These are phyloP conservation scores for Notodonta dromedarius DNA, from an alignment of 2,888 invertebrate genomes.

Conservation along the genomic window DNA sequence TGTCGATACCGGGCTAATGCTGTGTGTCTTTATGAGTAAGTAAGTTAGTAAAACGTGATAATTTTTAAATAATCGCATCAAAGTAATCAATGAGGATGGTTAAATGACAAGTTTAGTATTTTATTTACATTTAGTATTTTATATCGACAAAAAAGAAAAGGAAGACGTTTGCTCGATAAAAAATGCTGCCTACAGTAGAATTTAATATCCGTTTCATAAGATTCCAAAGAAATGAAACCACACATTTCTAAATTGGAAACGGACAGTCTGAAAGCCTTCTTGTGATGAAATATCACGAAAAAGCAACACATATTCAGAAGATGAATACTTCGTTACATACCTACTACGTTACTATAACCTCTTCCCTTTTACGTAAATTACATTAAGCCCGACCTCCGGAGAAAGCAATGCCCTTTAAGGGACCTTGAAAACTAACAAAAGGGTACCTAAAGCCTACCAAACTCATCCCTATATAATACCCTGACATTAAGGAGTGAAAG, in stretches of 20 bases:
- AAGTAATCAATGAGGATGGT: background rate
- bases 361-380: conserved; percentile 1
- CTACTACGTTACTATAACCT: background rate
- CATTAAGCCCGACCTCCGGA: background rate
- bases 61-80: background rate
- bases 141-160: background rate
- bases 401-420: conserved; percentile 6
- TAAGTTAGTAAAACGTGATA: background rate
- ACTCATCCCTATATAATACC: background rate
- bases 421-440: conserved; percentile 4
- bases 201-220: background rate
- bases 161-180: background rate
- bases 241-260: background rate
- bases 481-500: background rate
- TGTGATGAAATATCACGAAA: background rate
- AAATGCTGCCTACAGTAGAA: background rate
- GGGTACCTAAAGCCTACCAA: conserved; percentile 1
- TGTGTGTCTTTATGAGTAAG: background rate
- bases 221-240: background rate
- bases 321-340: background rate
- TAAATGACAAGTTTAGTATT: too few species aligned
- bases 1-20: background rate
- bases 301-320: background rate
- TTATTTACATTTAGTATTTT: background rate
- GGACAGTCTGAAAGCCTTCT: background rate